These are phyloP conservation scores for Phenganax stokvisi DNA, from an alignment of 92 coral and sea anemone genomes.

Conservation along the genomic window DNA sequence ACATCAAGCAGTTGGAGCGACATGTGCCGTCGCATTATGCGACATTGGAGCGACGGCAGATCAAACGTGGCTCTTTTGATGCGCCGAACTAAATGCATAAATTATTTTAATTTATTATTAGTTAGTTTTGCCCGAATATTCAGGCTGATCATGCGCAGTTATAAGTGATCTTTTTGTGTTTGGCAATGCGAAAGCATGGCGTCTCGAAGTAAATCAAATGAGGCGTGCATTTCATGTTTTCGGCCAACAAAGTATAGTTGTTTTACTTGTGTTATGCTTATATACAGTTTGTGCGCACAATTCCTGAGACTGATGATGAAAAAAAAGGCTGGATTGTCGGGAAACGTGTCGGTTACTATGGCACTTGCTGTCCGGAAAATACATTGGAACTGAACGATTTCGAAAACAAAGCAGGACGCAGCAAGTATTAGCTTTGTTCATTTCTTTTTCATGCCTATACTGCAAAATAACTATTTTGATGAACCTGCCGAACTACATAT, in stretches of 20 bases:
- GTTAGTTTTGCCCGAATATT: not conserved
- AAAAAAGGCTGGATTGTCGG: conserved; percentile 34
- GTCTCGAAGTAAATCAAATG: not conserved
- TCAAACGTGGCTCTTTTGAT: too few species aligned
- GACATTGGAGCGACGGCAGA: too few species aligned
- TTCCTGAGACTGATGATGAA: conserved; percentile 46
- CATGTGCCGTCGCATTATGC: too few species aligned
- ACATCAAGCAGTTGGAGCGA: too few species aligned
- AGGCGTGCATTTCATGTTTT: not conserved
- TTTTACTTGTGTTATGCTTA: conserved; percentile 20
- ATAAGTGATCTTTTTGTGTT: not conserved
- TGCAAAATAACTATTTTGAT: too few species aligned
- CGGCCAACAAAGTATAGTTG: not conserved
- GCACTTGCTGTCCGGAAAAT: conserved; percentile 24
- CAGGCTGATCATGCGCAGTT: conserved; percentile 12
- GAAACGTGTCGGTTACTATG: conserved; percentile 41
- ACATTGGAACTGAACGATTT: not conserved
- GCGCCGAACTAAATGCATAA: too few species aligned
- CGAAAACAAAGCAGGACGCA: not conserved
- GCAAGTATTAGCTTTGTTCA: not conserved
- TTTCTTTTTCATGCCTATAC: too few species aligned
- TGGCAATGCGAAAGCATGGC: not conserved
- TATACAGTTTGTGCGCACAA: conserved; percentile 42
- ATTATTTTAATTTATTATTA: too few species aligned
- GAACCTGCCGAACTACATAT: too few species aligned